Evolutionary conservation across 1,140 invertebrate species (phyloP), one percentile per base, ranked within the genome.

Genomic region (Gonatopus flavifemur): DNA sequence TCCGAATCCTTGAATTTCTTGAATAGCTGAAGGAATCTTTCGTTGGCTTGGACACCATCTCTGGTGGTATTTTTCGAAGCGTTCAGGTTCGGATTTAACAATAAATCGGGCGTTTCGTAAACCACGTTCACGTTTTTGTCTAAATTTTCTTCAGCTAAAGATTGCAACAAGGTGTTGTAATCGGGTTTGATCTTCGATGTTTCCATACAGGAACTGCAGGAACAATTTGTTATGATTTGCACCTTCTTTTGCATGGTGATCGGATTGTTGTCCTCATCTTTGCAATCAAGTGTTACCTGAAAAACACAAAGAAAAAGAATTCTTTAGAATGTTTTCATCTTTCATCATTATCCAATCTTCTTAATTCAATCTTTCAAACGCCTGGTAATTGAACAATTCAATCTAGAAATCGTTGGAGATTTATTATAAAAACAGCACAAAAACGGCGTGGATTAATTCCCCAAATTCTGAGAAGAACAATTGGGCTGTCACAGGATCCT

Each of bases 211-310:
- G 82, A 81, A 38, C 78, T 79, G 66, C 85, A 86, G 10, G 80
- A 81, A 57, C 85, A 86, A 44, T 85, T 84, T 3, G 78, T 81
- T 19, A 86, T 86, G 25, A 85, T 82, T 65, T 86, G 82, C 0
- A 86, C 81, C 16, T 80, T 78, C 67, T 86, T 86, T 47, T 80
- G 79, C 59, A 85, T 76, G 3, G 73, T 79, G 40, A 78, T 77
- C 10, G 78, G 71, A 9, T 76, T 80, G 41, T 78, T 78, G 2
- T 78, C 72, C 16, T 82, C 81, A 25, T 81, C 81, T 21, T 77
- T 78, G 50, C 83, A 82, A 35, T 83, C 76, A 5, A 85, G 61
- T 3, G 78, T 82, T 0, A 85, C 82, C 84, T 86, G 65, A 16
- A 59, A 56, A 24, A 25, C 4, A 0, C 2, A 0, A 1, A 1